A percentile compares a stretch with the other conserved stretches of the same genome.
phyloP scores from a whole-genome alignment of 2,113 vertebrate genomes.

The Furnarius figulus region DNA sequence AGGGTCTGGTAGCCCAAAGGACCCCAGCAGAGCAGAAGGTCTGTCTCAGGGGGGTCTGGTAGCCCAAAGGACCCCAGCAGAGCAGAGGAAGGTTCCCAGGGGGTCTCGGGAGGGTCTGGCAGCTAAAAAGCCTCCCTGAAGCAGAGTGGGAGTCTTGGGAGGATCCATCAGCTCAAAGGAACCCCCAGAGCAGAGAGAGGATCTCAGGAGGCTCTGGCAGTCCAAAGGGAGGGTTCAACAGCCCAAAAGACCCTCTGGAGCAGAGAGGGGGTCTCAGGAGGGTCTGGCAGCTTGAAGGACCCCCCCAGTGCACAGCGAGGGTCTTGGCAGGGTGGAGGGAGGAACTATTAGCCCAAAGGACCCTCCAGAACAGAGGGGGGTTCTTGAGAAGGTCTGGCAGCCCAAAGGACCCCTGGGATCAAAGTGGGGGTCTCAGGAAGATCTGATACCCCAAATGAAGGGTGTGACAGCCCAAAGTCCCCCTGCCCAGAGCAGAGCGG shows the following conservation, averaged over 20 bases:
- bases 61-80: background rate
- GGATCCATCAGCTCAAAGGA: too few relatives aligned
- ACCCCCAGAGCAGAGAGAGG: background rate
- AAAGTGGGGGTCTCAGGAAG: background rate
- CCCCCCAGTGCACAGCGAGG: background rate
- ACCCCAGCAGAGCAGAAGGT: background rate
- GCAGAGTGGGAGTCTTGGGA: too few relatives aligned
- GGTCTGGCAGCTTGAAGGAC: background rate
- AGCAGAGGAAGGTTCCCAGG: background rate
- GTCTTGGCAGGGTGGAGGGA: background rate
- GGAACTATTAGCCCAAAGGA: too few relatives aligned
- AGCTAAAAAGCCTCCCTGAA: background rate
- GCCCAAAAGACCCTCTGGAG: too few relatives aligned
- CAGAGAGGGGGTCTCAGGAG: background rate
- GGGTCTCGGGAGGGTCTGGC: background rate
- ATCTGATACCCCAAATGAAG: background rate
- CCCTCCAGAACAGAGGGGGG: background rate
- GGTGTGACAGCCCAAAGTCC: background rate
- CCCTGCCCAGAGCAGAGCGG: accelerated
- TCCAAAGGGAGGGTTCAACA: background rate
- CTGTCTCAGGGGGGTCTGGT: background rate
- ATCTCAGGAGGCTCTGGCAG: background rate
- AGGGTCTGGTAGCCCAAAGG: background rate
- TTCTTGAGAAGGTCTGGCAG: background rate
- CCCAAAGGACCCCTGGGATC: background rate